Evolutionary conservation across 2,797 vertebrate genomes (phyloP), one percentile per base, ranked within the genome.

Genomic region (Arnoldichthys spilopterus): DNA sequence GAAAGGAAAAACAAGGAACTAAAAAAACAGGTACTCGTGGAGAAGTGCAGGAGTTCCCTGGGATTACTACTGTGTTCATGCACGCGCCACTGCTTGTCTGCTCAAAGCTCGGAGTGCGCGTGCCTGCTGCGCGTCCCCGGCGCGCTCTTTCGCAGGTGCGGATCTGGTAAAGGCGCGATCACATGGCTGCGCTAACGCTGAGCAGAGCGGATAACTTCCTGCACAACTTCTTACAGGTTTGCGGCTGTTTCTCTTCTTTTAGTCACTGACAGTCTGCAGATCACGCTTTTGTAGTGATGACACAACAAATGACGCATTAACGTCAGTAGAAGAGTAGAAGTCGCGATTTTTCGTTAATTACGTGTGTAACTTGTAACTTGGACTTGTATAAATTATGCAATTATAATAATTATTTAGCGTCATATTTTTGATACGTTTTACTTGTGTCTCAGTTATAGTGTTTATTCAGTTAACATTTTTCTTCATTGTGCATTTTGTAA

Each of bases 201-300:
- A 92, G 93, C 76, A 94, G 94, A 86, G 92, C 91, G 24, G 94
- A 94, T 83, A 94, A 93, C 88, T 93, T 93, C 89, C 90, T 95
- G 74, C 93, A 94, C 85, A 93, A 92, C 47, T 95, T 95, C 87
- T 85, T 95, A 83, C 95, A 96, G 95, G 95, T 96, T 89, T 80
- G 92, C 87, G 72, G 18, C 6, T 34, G 3, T 37, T 40, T 40
- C 2, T 22, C 20, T n/a, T 12, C 11, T 16, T 20, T 2, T 32
- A 34, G 26, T 58, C 2, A 8, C 37, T 9, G 37, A 8, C 12
- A 40, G 3, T 47, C 43, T 2, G 43, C 43, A 15, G 11, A 15
- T 13, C 43, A 47, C 3, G 43, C 43, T 13, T 47, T 47, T 47
- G 15, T 13, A 13, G 15, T 37, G 8, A 37, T 16, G 11, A 13